Percentiles rank a stretch among this genome's conserved stretches.
These are phyloP conservation scores for Sebastes cheni DNA, from an alignment of 2,797 vertebrate species.

Conservation along the genomic window DNA sequence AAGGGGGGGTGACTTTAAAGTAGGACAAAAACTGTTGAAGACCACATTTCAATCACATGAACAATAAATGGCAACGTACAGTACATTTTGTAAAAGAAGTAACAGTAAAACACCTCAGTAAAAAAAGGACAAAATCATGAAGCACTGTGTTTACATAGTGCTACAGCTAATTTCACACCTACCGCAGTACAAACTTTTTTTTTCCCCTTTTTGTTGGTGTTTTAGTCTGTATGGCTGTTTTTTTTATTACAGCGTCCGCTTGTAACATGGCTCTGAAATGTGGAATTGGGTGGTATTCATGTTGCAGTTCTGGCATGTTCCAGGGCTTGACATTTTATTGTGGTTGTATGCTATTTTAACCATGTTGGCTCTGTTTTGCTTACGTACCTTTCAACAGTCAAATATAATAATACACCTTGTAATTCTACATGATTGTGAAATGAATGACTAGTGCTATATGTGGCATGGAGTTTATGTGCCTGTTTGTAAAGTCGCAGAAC, in stretches of 20 bases:
- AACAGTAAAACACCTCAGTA: constrained; percentile 64
- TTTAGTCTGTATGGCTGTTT: constrained; percentile 61
- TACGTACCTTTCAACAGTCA: constrained; percentile 62
- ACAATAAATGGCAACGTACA: constrained; percentile 65
- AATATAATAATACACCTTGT: constrained; percentile 51
- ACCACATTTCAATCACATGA: constrained; percentile 67
- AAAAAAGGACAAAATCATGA: constrained; percentile 50
- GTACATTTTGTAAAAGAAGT: constrained; percentile 48
- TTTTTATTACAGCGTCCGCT: constrained; percentile 24
- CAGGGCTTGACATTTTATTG: constrained; percentile 38
- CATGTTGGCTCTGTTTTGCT: constrained; percentile 28
- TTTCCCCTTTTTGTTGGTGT: constrained; percentile 36
- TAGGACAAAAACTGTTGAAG: constrained; percentile 37
- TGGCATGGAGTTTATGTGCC: constrained; percentile 36
- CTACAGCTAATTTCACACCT: constrained; percentile 67
- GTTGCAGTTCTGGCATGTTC: constrained; percentile 44
- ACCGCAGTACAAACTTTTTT: constrained; percentile 54
- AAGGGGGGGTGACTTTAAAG: constrained; percentile 38
- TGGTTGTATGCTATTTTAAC: constrained; percentile 23
- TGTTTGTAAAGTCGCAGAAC: constrained; percentile 50
- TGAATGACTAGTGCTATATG: constrained; percentile 50
- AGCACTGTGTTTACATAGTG: constrained; percentile 66
- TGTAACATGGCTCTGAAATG: constrained; percentile 59
- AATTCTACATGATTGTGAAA: constrained; percentile 41
- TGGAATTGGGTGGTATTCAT: constrained; percentile 29